Evolutionary conservation across 1,140 invertebrate species (phyloP).

Genomic region (Idris sp.): DNA sequence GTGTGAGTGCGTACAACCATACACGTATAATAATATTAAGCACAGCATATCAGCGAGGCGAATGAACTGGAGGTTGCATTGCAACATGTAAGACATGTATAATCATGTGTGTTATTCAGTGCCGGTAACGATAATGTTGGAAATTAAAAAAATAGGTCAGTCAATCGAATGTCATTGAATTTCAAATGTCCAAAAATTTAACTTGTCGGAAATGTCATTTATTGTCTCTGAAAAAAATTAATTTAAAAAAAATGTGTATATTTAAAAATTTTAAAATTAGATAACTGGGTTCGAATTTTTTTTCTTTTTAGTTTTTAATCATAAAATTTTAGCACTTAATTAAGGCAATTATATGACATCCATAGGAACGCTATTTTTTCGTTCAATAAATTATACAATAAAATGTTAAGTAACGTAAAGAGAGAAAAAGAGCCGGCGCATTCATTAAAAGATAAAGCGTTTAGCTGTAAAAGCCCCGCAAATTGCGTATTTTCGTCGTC

Average conservation of each 20-base stretch:
- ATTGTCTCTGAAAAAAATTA: no score
- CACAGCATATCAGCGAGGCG: conserved; percentile 47
- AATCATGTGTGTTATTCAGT: conserved; percentile 47
- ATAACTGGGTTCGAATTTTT: no score
- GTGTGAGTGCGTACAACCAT: conserved; percentile 26
- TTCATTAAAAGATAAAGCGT: conserved; percentile 14
- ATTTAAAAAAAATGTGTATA: no score
- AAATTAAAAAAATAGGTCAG: conserved; percentile 31
- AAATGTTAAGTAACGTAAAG: conserved; percentile 1
- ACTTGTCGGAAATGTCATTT: no score
- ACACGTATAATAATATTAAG: conserved; percentile 42
- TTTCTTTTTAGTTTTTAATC: no score
- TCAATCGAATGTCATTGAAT: conserved; percentile 6
- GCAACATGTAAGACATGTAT: conserved; percentile 53
- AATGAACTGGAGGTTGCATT: conserved; percentile 57
- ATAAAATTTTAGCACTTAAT: background rate
- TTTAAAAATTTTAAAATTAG: no score
- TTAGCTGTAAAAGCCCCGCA: conserved; percentile 4
- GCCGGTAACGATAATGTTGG: conserved; percentile 19
- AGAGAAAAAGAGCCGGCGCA: no score
- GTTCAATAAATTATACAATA: conserved; percentile 7
- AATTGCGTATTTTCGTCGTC: conserved; percentile 15
- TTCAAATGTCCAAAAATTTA: no score
- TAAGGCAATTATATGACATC: no score
- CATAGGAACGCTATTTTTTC: background rate